Conservation (phyloP, 1,140 invertebrate species). For the Drosophila trapezifrons region DNA sequence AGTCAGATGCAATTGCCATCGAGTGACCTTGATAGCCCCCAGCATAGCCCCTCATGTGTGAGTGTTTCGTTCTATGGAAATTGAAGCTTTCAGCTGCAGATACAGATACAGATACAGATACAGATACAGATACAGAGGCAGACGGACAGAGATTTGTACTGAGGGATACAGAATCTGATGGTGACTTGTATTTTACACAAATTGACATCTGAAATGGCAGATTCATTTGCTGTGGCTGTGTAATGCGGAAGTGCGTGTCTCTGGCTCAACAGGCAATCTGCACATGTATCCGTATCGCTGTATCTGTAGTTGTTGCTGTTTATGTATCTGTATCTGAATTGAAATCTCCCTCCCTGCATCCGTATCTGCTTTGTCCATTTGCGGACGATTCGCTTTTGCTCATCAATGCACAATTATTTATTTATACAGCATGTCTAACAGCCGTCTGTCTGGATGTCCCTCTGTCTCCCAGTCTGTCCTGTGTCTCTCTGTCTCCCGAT, state of each 20-base stretch:
- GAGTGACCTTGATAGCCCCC: conserved; percentile 46
- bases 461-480: neutral
- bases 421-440: conserved; percentile 63
- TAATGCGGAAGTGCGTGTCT: conserved; percentile 68
- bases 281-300: conserved; percentile 9
- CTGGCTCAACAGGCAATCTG: conserved; percentile 41
- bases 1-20: conserved; percentile 47
- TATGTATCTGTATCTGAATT: conserved; percentile 19
- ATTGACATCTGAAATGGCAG: conserved; percentile 74
- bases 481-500: conserved; percentile 2
- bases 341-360: conserved; percentile 2
- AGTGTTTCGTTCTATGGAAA: conserved; percentile 7
- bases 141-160: conserved; percentile 1
- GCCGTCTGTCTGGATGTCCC: conserved; percentile 38
- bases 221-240: conserved; percentile 60
- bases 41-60: too few relatives aligned
- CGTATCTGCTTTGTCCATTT: conserved; percentile 48
- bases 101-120: conserved; percentile 4
- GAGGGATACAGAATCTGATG: conserved; percentile 22
- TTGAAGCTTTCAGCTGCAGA: conserved; percentile 25
- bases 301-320: conserved; percentile 20
- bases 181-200: conserved; percentile 56
- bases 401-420: conserved; percentile 69
- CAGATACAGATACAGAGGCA: neutral
- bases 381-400: conserved; percentile 51